Base-by-base conservation (phyloP, 2,888 invertebrate genomes). In the Automeris io region DNA sequence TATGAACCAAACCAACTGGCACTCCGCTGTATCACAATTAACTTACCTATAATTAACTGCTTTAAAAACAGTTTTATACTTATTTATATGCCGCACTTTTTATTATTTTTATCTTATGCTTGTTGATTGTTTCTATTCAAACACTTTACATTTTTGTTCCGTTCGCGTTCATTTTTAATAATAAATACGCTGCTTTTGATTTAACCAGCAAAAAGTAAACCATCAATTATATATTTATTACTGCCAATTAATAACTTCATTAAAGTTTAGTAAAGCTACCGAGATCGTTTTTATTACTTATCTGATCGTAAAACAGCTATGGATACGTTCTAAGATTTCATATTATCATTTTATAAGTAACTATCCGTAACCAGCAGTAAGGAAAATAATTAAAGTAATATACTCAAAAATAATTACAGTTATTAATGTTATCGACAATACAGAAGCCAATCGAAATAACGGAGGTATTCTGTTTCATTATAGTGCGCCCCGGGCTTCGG, bases 391-490 rank as follows among this genome's bases (percentile, higher is more conserved):
- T 65, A 64, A 72, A 66, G 55, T 52, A 61, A 61, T 63, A 61
- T 54, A 60, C 48, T 62, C 39, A 46, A 52, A 57, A 57, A 53
- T 72, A 70, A 77, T 73, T 62, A 74, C 57, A 61, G 65, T 69
- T 73, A 72, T 73, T 71, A 71, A 72, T 64, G 61, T 64, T 66
- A 70, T 73, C 69, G 63, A 60, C 61, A 71, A 73, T 66, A 78
- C 81, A 66, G 82, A 64, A 81, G 82, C 78, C 69, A 69, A 74
- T 73, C 68, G 69, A 62, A 69, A 67, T 72, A 71, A 71, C 68
- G 57, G 65, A 61, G 69, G 60, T 68, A 70, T 64, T 69, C 54
- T 46, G 57, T 61, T 69, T 58, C 70, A 78, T 78, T 79, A 81
- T 61, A 59, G 57, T 45, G 42, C 48, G 78, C 81, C 77, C 46